Conservation (phyloP, 2,797 vertebrate genomes). For the Syndactyla subalaris region DNA sequence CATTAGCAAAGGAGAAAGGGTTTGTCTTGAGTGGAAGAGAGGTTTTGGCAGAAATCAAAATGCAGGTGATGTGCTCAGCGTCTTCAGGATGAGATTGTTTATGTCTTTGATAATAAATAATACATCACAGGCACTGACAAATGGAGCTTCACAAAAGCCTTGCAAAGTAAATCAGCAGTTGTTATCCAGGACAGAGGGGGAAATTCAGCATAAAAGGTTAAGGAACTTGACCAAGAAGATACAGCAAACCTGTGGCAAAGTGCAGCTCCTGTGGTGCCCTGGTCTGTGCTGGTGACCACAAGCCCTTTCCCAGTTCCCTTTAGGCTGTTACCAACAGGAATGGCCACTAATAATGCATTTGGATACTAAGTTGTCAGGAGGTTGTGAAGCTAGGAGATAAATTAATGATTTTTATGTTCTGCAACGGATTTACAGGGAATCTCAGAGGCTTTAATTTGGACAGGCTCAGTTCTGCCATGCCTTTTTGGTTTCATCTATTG, state of each 20-base stretch:
- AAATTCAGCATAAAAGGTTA: not conserved
- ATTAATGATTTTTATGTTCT: conserved; percentile 12
- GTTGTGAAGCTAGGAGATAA: not conserved
- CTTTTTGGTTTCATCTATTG: conserved; percentile 12
- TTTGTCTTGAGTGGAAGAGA: not conserved
- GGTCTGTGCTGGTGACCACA: not conserved
- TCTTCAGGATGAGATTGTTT: conserved; percentile 30
- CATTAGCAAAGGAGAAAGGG: not conserved
- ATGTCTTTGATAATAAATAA: conserved; percentile 58
- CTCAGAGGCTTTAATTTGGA: conserved; percentile 16
- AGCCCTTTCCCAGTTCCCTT: not conserved
- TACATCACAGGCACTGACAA: conserved; percentile 39
- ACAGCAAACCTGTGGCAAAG: not conserved
- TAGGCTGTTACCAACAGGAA: not conserved
- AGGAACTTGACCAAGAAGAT: not conserved
- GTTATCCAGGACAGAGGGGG: not conserved
- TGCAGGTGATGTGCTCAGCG: conserved; percentile 38
- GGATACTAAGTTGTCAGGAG: not conserved
- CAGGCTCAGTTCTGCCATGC: not conserved
- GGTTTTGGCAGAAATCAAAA: conserved; percentile 58
- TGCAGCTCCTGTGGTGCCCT: not conserved
- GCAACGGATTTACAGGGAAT: conserved; percentile 1
- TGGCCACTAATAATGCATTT: not conserved
- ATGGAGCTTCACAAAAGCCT: conserved; percentile 30
- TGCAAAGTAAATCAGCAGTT: conserved; percentile 47